Evolutionary conservation across 2,113 vertebrate species (phyloP).

Genomic region (Steatornis caripensis): DNA sequence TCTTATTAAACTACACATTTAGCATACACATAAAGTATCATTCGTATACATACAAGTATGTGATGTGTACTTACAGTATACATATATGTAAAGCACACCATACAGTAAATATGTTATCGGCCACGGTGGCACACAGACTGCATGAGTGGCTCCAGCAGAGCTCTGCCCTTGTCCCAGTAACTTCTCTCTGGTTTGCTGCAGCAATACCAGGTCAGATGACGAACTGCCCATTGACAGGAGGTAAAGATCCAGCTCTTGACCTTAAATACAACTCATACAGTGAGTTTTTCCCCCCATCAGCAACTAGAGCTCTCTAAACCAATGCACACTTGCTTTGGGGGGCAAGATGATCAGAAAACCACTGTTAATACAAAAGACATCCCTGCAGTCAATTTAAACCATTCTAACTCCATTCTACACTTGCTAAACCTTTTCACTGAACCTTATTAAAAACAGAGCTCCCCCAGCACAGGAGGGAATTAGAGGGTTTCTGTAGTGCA

Average conservation of each 20-base stretch:
- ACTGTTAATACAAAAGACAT: background rate
- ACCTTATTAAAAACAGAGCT: background rate
- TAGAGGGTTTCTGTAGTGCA: background rate
- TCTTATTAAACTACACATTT: background rate
- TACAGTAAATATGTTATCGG: rapidly evolving
- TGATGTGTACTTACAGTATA: background rate
- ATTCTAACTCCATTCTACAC: background rate
- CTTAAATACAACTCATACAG: too few species aligned
- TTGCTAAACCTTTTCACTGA: constrained; percentile 19
- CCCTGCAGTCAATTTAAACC: background rate
- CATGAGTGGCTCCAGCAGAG: background rate
- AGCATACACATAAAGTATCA: background rate
- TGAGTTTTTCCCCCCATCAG: background rate
- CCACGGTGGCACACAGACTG: background rate
- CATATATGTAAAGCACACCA: background rate
- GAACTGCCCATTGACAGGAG: background rate
- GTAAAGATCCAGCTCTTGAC: background rate
- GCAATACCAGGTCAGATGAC: background rate
- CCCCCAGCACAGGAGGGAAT: background rate
- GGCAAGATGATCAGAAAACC: background rate
- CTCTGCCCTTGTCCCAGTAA: background rate
- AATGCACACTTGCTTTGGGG: background rate
- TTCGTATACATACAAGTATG: background rate
- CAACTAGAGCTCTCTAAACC: background rate
- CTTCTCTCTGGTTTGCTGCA: background rate